phyloP scores from a whole-genome alignment of 2,113 vertebrate species.

The Podiceps cristatus region DNA sequence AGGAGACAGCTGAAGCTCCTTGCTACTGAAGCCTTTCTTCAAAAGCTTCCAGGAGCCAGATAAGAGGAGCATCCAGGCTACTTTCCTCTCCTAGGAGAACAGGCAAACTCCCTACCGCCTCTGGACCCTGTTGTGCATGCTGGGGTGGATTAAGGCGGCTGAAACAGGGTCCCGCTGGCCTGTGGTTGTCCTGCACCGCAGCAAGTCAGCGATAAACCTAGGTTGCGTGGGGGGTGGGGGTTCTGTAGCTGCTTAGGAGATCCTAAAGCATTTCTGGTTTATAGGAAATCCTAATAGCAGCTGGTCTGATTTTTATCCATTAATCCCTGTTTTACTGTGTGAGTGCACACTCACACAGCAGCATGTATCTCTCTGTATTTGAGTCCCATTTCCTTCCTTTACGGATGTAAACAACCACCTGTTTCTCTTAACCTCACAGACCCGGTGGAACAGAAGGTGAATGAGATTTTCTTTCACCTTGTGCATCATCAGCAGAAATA shows the following conservation, averaged over 20 bases:
- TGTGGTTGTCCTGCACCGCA: background rate
- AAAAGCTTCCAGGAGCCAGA: conserved; percentile 6
- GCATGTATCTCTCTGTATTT: background rate
- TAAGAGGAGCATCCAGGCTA: background rate
- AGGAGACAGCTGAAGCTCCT: conserved; percentile 45
- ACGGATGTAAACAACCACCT: background rate
- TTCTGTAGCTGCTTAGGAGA: background rate
- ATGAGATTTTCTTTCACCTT: background rate
- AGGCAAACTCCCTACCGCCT: background rate
- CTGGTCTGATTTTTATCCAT: background rate
- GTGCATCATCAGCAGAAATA: background rate
- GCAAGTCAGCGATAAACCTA: background rate
- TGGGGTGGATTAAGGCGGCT: background rate
- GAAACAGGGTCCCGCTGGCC: background rate
- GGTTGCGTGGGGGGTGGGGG: background rate
- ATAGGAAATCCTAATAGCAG: background rate
- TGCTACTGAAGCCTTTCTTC: conserved; percentile 12
- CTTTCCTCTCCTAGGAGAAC: background rate
- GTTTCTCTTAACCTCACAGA: background rate
- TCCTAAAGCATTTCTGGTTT: background rate
- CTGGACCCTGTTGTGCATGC: background rate
- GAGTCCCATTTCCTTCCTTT: background rate
- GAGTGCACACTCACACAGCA: background rate
- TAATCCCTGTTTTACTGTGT: background rate
- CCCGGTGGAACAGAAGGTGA: background rate